A percentile compares a stretch with the other conserved stretches of the same genome.
Evolutionary conservation across 2,113 vertebrate genomes (phyloP).

Genomic region (Vicugna pacos): DNA sequence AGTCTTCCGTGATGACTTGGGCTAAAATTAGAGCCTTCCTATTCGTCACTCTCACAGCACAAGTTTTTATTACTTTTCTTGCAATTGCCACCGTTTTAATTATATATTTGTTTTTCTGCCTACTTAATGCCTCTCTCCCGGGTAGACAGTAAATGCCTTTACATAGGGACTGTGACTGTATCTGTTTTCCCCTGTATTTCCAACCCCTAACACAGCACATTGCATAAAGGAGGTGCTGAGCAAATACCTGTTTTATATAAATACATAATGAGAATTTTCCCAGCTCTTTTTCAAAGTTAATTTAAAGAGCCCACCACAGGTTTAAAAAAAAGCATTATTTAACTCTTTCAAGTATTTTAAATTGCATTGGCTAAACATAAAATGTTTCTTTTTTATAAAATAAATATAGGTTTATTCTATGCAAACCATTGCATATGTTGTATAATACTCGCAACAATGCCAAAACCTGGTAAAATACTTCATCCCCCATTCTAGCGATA

Average conservation of each 20-base stretch:
- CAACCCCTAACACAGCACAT: neutral
- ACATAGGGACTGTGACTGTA: neutral
- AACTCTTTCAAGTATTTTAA: conserved; percentile 17
- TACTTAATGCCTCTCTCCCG: neutral
- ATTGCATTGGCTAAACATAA: neutral
- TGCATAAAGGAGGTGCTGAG: neutral
- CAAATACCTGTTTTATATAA: conserved; percentile 50
- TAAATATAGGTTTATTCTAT: neutral
- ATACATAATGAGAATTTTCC: neutral
- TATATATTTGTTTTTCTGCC: neutral
- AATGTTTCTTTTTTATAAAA: conserved; percentile 35
- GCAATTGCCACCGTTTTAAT: neutral
- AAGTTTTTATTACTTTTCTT: neutral
- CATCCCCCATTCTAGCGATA: neutral
- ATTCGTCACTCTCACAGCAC: neutral
- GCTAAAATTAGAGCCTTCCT: neutral
- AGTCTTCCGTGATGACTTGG: neutral
- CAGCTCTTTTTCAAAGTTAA: neutral
- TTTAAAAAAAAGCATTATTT: neutral
- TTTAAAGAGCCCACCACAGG: neutral
- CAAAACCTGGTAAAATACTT: neutral
- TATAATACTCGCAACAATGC: neutral
- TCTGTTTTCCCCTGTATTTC: neutral
- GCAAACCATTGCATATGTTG: neutral
- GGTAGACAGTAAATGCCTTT: neutral